Evolutionary conservation across 1,140 invertebrate species (phyloP).

Genomic region (Episyrphus balteatus): DNA sequence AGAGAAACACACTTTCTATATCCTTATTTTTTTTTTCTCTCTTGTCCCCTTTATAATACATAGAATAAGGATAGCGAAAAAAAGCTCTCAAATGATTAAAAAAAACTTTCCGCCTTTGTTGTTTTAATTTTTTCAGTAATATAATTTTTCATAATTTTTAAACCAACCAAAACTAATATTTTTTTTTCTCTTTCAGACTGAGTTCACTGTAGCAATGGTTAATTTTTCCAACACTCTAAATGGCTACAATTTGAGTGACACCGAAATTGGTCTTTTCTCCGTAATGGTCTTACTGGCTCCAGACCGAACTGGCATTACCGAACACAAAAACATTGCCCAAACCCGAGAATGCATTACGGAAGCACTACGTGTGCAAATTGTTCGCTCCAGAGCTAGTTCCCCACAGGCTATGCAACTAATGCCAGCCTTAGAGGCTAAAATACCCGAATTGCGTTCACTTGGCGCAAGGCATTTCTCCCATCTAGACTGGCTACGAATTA

Average conservation of each 20-base stretch:
- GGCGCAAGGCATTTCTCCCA: constrained; percentile 74
- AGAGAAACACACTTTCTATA: no score
- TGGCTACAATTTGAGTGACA: constrained; percentile 69
- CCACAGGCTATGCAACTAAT: constrained; percentile 48
- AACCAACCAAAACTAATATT: no score
- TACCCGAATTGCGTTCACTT: constrained; percentile 71
- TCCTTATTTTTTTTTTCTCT: no score
- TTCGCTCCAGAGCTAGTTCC: constrained; percentile 30
- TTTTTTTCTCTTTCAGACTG: constrained; percentile 39
- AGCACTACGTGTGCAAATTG: constrained; percentile 42
- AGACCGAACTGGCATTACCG: constrained; percentile 66
- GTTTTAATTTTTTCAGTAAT: no score
- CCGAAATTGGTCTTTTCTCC: constrained; percentile 82
- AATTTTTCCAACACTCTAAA: constrained; percentile 73
- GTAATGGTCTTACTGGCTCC: constrained; percentile 75
- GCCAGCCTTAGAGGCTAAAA: constrained; percentile 56
- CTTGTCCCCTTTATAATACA: no score
- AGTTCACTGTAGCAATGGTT: constrained; percentile 62
- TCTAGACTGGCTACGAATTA: constrained; percentile 79
- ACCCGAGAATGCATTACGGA: constrained; percentile 77
- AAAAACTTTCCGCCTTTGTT: no score
- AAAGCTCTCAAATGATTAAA: no score
- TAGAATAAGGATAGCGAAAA: no score
- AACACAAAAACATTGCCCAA: constrained; percentile 70
- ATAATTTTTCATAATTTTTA: no score